Conservation (phyloP, 1,140 invertebrate species). For the Heliothis virescens region DNA sequence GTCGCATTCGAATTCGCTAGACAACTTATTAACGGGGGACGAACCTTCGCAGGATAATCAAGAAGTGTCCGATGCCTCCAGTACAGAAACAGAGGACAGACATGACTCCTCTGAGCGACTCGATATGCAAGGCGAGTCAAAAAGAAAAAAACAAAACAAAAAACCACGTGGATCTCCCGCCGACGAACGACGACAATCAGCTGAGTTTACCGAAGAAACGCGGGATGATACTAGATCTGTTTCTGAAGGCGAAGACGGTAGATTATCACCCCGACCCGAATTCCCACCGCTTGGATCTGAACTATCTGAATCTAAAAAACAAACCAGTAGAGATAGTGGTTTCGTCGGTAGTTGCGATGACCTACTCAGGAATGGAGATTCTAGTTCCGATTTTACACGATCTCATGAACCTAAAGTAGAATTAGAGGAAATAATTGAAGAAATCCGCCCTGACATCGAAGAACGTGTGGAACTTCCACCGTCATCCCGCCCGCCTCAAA, state of each 20-base stretch:
- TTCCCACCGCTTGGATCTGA: conserved; percentile 85
- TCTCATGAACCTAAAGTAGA: conserved; percentile 86
- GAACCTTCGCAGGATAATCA: conserved; percentile 85
- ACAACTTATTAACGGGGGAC: conserved; percentile 89
- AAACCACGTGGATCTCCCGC: conserved; percentile 87
- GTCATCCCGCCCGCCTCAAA: conserved; percentile 81
- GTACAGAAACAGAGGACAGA: conserved; percentile 91
- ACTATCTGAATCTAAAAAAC: conserved; percentile 88
- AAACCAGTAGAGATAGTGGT: conserved; percentile 94
- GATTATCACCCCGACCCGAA: conserved; percentile 89
- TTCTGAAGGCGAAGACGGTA: conserved; percentile 88
- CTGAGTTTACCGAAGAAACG: conserved; percentile 81
- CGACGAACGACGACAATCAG: conserved; percentile 84
- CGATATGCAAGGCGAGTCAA: conserved; percentile 93
- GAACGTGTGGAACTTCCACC: conserved; percentile 79
- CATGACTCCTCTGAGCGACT: conserved; percentile 91
- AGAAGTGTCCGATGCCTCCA: conserved; percentile 90
- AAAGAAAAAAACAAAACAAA: conserved; percentile 92
- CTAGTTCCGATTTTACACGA: conserved; percentile 83
- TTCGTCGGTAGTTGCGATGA: conserved; percentile 96
- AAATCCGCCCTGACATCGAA: conserved; percentile 82
- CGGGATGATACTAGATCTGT: conserved; percentile 88
- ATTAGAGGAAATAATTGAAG: conserved; percentile 87
- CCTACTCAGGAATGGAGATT: conserved; percentile 89
- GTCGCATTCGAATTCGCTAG: conserved; percentile 92